Conservation (phyloP, 2,113 vertebrate species). For the Clinocottus analis region DNA sequence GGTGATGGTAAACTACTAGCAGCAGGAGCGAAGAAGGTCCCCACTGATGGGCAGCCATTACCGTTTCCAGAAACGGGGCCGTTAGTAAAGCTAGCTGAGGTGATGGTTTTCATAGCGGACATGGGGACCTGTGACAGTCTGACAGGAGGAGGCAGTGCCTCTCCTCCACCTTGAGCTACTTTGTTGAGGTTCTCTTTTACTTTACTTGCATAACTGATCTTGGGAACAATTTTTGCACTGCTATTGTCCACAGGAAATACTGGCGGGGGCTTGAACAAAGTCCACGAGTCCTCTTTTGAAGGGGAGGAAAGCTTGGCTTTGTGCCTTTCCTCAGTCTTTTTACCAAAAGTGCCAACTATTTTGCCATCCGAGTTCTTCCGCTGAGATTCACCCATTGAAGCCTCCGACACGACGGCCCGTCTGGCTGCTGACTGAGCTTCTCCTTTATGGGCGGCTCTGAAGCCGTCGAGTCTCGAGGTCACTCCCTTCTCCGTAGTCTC, state of each 20-base stretch:
- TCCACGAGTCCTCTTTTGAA: slow-evolving; percentile 98
- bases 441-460: slow-evolving; percentile 86
- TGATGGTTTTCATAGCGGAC: slow-evolving; percentile 99
- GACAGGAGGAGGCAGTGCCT: slow-evolving; percentile 84
- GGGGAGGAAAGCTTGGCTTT: slow-evolving; percentile 90
- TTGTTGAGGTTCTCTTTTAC: slow-evolving; percentile 99
- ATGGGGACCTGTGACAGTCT: slow-evolving; percentile 96
- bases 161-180: slow-evolving; percentile 88
- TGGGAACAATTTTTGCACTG: slow-evolving; percentile 99
- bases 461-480: slow-evolving; percentile 82
- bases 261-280: slow-evolving; percentile 97
- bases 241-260: slow-evolving; percentile 99
- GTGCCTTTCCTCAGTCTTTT: slow-evolving; percentile 93
- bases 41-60: slow-evolving; percentile 84
- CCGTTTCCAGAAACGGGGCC: slow-evolving; percentile 92
- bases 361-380: slow-evolving; percentile 93
- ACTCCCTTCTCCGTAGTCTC: slow-evolving; percentile 87
- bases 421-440: slow-evolving; percentile 79
- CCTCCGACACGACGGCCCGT: slow-evolving; percentile 73
- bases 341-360: slow-evolving; percentile 84
- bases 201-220: slow-evolving; percentile 99
- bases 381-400: slow-evolving; percentile 83
- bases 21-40: slow-evolving; percentile 90
- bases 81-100: slow-evolving; percentile 95
- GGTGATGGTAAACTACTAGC: slow-evolving; percentile 87